These are phyloP conservation scores for Parasteatoda tepidariorum DNA, from an alignment of 1,140 invertebrate species.

Conservation along the genomic window DNA sequence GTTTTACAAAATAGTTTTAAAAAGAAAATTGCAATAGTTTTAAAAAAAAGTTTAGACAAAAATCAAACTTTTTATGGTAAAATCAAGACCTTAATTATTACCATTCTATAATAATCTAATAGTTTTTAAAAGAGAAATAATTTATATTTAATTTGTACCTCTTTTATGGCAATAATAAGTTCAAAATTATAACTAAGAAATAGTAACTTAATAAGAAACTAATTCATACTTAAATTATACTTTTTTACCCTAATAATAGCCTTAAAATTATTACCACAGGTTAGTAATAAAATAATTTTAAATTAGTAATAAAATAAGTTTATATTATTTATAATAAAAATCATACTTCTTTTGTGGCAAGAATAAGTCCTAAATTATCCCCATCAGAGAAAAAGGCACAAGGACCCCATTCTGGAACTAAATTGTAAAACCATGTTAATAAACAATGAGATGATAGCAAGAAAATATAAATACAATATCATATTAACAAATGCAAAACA, in stretches of 20 bases:
- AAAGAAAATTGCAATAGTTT: not conserved
- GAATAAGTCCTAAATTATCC: conserved; percentile 83
- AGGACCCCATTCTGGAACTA: conserved; percentile 68
- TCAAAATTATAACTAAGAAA: no score
- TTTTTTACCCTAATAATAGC: no score
- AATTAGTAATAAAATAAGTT: no score
- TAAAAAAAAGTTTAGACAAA: conserved; percentile 3
- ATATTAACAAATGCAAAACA: not conserved
- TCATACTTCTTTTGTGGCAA: conserved; percentile 82
- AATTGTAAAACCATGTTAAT: conserved; percentile 5
- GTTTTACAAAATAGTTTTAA: not conserved
- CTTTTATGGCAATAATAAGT: no score
- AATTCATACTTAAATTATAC: no score
- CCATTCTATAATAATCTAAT: no score
- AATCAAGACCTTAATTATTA: conserved; percentile 81
- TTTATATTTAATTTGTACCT: no score
- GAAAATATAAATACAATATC: not conserved
- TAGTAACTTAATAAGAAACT: no score
- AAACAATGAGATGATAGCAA: not conserved
- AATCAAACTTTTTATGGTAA: conserved; percentile 79
- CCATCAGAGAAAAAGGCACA: conserved; percentile 88
- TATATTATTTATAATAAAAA: conserved; percentile 2
- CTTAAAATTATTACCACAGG: no score
- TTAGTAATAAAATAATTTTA: no score
- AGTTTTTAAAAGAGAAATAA: no score